These are phyloP conservation scores for Augochlorella aurata DNA, from an alignment of 2,888 invertebrate species.

Conservation along the genomic window DNA sequence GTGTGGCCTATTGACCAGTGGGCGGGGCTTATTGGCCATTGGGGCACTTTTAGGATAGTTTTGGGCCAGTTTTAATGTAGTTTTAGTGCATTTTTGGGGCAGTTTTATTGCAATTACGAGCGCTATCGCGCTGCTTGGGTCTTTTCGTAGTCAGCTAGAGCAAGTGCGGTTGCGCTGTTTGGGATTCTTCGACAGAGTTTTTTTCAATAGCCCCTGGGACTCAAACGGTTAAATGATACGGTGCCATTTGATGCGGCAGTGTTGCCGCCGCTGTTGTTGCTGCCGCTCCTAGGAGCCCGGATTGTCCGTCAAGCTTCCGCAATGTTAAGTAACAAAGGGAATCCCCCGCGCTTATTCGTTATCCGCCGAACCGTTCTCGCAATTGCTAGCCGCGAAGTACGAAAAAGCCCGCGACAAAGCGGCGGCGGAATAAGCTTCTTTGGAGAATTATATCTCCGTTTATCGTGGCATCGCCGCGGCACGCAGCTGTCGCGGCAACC, in stretches of 20 bases:
- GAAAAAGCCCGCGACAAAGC: slow-evolving; percentile 28
- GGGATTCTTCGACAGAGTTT: too few relatives aligned
- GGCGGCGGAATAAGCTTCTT: neutral
- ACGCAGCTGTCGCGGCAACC: neutral
- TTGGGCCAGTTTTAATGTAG: too few relatives aligned
- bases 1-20: too few relatives aligned
- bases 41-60: too few relatives aligned
- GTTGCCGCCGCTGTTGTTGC: neutral
- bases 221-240: too few relatives aligned
- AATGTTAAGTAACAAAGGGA: neutral
- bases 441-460: neutral
- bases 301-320: neutral
- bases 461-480: neutral
- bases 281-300: neutral
- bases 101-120: too few relatives aligned
- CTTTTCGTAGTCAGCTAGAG: too few relatives aligned
- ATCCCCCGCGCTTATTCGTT: neutral
- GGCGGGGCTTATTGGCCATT: too few relatives aligned
- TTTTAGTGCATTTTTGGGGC: too few relatives aligned
- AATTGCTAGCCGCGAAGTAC: neutral
- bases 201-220: too few relatives aligned
- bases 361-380: neutral
- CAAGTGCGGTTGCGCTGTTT: too few relatives aligned
- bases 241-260: neutral
- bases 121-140: too few relatives aligned